Evolutionary conservation across 92 coral and sea anemone species (phyloP).

Genomic region (Epizoanthus rinbou): DNA sequence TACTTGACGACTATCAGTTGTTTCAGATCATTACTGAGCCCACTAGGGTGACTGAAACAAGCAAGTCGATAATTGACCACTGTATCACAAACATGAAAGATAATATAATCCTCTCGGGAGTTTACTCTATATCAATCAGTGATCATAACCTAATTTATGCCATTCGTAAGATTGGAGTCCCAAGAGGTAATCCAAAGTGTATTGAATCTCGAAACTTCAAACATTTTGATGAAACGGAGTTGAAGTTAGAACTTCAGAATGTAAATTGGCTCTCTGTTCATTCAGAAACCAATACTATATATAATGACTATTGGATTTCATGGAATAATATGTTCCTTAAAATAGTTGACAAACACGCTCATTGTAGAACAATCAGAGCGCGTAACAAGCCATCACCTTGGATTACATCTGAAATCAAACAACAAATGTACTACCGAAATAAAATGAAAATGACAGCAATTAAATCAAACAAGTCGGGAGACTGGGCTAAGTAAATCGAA

Average conservation of each 20-base stretch:
- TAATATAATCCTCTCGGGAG: conserved; percentile 42
- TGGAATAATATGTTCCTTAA: conserved; percentile 54
- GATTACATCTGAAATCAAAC: conserved; percentile 47
- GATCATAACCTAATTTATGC: conserved; percentile 60
- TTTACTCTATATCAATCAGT: conserved; percentile 49
- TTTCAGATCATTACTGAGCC: conserved; percentile 46
- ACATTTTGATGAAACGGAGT: conserved; percentile 25
- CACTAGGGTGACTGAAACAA: conserved; percentile 46
- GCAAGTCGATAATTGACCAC: conserved; percentile 55
- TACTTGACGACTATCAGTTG: conserved; percentile 55
- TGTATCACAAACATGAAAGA: conserved; percentile 44
- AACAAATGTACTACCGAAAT: conserved; percentile 22
- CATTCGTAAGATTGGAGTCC: conserved; percentile 49
- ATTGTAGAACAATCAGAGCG: conserved; percentile 38
- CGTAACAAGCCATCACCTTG: conserved; percentile 55
- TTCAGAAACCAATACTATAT: background rate
- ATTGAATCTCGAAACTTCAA: conserved; percentile 46
- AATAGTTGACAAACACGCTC: conserved; percentile 53
- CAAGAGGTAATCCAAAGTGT: conserved; percentile 57
- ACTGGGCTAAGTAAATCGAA: conserved; percentile 47
- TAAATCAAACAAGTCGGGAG: conserved; percentile 27
- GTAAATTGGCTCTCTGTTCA: conserved; percentile 18
- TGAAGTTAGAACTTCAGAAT: conserved; percentile 27
- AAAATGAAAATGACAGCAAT: conserved; percentile 39
- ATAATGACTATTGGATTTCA: conserved; percentile 34